A percentile compares a stretch with the other conserved stretches of the same genome.
Evolutionary conservation across 2,797 vertebrate species (phyloP).

Genomic region (Dryobates pubescens): DNA sequence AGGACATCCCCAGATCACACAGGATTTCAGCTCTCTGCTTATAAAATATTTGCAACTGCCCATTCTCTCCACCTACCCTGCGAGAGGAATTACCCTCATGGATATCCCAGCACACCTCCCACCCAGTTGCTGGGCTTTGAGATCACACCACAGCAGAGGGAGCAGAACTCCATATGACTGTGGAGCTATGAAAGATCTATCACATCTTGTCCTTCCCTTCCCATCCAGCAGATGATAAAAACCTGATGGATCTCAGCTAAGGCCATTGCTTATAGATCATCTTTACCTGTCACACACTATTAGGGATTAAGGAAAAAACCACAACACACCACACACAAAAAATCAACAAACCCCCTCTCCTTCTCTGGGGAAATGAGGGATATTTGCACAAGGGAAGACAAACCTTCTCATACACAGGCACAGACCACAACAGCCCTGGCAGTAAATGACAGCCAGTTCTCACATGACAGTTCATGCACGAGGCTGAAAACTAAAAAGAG

Average conservation of each 20-base stretch:
- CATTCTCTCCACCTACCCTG: background rate
- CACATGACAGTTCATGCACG: background rate
- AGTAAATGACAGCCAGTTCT: background rate
- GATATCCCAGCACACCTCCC: background rate
- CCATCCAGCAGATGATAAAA: background rate
- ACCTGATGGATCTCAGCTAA: background rate
- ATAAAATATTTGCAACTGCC: background rate
- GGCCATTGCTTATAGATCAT: background rate
- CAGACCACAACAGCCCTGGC: background rate
- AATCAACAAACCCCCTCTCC: fast-evolving
- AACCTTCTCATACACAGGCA: background rate
- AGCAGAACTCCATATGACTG: too few species aligned
- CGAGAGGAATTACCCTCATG: fast-evolving
- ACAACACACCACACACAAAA: background rate
- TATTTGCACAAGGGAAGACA: background rate
- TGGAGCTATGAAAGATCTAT: background rate
- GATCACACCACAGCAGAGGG: fast-evolving
- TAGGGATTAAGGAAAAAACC: background rate
- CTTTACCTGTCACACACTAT: background rate
- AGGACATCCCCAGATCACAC: background rate
- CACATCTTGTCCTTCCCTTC: background rate
- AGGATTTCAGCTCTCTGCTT: background rate
- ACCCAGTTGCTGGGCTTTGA: background rate
- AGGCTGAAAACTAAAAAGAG: background rate
- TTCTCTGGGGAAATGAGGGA: background rate